A percentile compares a stretch with the other conserved stretches of the same genome.
Conservation (phyloP, 2,113 vertebrate species). For the Megaceryle maxima region DNA sequence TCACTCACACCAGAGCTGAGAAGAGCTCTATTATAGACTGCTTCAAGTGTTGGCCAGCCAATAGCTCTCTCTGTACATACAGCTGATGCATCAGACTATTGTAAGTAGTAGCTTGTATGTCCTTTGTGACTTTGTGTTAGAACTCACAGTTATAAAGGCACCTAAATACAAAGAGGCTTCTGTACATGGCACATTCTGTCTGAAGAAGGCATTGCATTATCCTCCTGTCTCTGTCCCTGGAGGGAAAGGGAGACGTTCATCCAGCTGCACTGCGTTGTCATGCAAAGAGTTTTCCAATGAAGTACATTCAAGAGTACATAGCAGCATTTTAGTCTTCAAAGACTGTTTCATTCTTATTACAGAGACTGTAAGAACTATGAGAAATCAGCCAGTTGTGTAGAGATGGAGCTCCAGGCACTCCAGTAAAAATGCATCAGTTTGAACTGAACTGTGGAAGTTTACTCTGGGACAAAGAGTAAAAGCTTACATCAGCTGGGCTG, state of each 20-base stretch:
- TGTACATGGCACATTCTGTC: not conserved
- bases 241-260: not conserved
- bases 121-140: not conserved
- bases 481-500: not conserved
- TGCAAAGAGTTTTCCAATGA: not conserved
- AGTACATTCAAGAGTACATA: not conserved
- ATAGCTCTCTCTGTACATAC: accelerated
- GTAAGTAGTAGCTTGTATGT: not conserved
- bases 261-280: not conserved
- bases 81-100: not conserved
- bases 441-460: not conserved
- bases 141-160: not conserved
- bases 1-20: not conserved
- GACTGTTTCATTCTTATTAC: not conserved
- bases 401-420: not conserved
- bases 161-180: not conserved
- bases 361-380: not conserved
- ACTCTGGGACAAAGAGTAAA: not conserved
- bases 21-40: not conserved
- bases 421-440: not conserved
- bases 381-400: not conserved
- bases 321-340: not conserved
- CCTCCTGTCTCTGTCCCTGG: accelerated
- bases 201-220: not conserved
- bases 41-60: accelerated